Evolutionary conservation across 1,140 invertebrate genomes (phyloP).

Genomic region (Sesamia nonagrioides): DNA sequence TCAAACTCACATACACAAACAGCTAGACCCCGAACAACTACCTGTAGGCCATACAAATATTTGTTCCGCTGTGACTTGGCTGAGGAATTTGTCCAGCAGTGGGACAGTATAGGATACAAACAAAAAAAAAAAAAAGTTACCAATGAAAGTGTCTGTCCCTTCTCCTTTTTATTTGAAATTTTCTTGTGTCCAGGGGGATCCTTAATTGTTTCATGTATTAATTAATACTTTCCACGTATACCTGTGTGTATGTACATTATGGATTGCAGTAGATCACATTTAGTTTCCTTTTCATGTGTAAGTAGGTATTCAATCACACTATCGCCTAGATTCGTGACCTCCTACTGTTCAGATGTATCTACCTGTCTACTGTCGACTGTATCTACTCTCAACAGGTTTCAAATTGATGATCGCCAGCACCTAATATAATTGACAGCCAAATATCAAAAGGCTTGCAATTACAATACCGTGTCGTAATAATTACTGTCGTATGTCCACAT

Average conservation of each 20-base stretch:
- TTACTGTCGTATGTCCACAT: conserved; percentile 47
- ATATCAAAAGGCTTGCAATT: conserved; percentile 51
- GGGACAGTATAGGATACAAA: too few species aligned
- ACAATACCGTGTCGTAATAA: conserved; percentile 52
- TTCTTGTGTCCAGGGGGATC: too few species aligned
- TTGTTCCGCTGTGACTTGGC: too few species aligned
- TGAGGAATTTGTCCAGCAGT: too few species aligned
- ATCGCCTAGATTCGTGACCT: conserved; percentile 5
- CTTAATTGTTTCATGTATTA: too few species aligned
- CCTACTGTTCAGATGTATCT: not conserved
- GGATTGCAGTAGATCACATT: not conserved
- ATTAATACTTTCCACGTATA: too few species aligned
- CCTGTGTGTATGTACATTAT: not conserved
- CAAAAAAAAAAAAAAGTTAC: too few species aligned
- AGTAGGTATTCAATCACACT: not conserved
- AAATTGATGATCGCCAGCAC: conserved; percentile 40
- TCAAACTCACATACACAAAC: too few species aligned
- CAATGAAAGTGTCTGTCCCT: too few species aligned
- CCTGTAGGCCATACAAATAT: too few species aligned
- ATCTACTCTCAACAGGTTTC: conserved; percentile 7
- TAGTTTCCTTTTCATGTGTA: not conserved
- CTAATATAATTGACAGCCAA: conserved; percentile 46
- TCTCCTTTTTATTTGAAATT: too few species aligned
- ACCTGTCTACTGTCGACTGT: not conserved
- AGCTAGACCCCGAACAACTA: too few species aligned